These are phyloP conservation scores for Seira sanloemensis DNA, from an alignment of 2,888 invertebrate genomes.

Conservation along the genomic window DNA sequence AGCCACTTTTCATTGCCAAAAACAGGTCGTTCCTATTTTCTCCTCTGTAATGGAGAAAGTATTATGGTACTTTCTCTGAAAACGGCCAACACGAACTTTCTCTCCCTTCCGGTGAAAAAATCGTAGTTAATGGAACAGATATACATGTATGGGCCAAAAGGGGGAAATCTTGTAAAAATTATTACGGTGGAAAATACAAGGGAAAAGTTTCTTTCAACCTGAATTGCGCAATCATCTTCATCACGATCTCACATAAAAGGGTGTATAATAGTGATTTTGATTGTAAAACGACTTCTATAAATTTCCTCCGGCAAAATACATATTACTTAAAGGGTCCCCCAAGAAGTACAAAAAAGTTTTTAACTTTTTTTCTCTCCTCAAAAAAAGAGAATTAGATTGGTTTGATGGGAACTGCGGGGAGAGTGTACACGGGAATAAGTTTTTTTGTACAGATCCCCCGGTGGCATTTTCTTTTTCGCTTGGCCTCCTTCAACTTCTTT, in stretches of 20 bases:
- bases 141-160: not conserved
- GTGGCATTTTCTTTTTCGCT: too few species aligned
- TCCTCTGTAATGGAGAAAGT: not conserved
- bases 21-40: constrained; percentile 6
- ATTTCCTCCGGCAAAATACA: not conserved
- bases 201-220: too few species aligned
- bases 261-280: not conserved
- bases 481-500: too few species aligned
- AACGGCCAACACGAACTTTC: not conserved
- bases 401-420: too few species aligned
- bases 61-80: not conserved
- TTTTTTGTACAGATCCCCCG: too few species aligned
- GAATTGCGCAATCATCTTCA: not conserved
- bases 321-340: not conserved
- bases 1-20: constrained; percentile 42
- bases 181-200: not conserved
- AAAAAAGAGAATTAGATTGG: too few species aligned
- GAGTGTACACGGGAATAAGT: too few species aligned
- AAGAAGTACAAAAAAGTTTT: too few species aligned
- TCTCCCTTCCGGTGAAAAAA: not conserved
- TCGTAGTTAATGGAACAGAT: not conserved
- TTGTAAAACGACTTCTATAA: not conserved
- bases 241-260: not conserved
- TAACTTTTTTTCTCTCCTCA: too few species aligned
- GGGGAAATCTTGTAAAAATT: not conserved